Evolutionary conservation across 2,888 invertebrate genomes (phyloP), one percentile per base, ranked within the genome.

Genomic region (Hydraecia micacea): DNA sequence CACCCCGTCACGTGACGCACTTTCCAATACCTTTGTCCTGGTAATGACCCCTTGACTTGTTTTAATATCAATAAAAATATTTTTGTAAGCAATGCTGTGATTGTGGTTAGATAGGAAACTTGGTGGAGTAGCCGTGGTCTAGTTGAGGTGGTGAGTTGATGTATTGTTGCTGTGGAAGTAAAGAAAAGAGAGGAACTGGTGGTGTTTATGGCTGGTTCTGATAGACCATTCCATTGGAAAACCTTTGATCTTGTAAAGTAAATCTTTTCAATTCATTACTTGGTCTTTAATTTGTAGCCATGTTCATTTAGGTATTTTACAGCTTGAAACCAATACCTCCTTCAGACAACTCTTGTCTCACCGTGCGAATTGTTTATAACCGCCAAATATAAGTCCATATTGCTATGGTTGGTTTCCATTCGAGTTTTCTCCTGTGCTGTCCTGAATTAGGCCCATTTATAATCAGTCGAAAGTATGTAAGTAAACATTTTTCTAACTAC

Each of bases 21-120:
- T 92, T 92, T 91, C 93, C 93, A 91, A 94, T 92, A 91, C 90
- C 87, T 92, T 90, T 91, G 92, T 92, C 90, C 92, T 93, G 95
- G 95, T 95, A 95, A 95, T 96, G 95, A 95, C 95, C 95, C 93
- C 94, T 90, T 90, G 90, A 91, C 92, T 93, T 79, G 84, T 90
- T 93, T 80, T 91, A 90, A 93, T 93, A 93, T 93, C 93, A 93
- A 94, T 94, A 93, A 88, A 82, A 87, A 74, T 87, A 86, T 85
- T 84, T 81, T 82, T 73, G 80, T 87, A 52, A 73, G 73, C 78
- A 77, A 79, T 65, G 80, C 87, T 83, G 72, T 79, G 88, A 87
- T 87, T 76, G 76, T 63, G 25, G 85, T 68, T 9, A 65, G 79
- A 77, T 77, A 74, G 46, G 68, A 36, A 25, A 32, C 32, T 67